Conservation (phyloP, 2,888 invertebrate species). For the Emesis russula region DNA sequence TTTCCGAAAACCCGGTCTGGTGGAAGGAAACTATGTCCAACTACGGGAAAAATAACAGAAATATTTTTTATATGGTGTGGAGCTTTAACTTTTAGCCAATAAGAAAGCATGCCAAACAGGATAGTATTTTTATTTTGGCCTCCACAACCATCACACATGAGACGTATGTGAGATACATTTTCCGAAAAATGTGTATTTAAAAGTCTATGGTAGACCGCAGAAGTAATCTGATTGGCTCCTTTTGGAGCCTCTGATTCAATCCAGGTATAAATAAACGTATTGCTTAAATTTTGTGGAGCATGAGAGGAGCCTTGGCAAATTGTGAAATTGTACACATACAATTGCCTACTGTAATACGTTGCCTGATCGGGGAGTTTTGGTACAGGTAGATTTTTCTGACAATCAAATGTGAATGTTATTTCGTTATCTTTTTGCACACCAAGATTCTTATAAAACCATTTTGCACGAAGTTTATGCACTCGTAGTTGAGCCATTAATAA, state of each 20-base stretch:
- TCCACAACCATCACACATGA: slow-evolving; percentile 24
- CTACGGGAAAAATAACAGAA: slow-evolving; percentile 41
- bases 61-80: slow-evolving; percentile 44
- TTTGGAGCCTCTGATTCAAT: slow-evolving; percentile 15
- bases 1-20: slow-evolving; percentile 6
- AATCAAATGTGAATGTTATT: not conserved
- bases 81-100: slow-evolving; percentile 34
- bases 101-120: slow-evolving; percentile 76
- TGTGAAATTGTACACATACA: slow-evolving; percentile 9
- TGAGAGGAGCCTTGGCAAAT: slow-evolving; percentile 12
- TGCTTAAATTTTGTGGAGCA: slow-evolving; percentile 8
- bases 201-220: slow-evolving; percentile 12
- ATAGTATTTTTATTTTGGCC: slow-evolving; percentile 85
- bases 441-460: slow-evolving; percentile 15
- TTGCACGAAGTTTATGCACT: slow-evolving; percentile 9
- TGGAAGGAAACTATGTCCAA: slow-evolving; percentile 35
- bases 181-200: slow-evolving; percentile 15
- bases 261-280: slow-evolving; percentile 11
- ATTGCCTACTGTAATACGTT: slow-evolving; percentile 15
- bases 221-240: slow-evolving; percentile 15
- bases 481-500: slow-evolving; percentile 3
- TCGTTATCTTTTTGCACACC: slow-evolving; percentile 12
- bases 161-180: slow-evolving; percentile 15
- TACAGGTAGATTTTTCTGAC: slow-evolving; percentile 11
- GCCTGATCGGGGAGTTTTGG: not conserved